Conservation (phyloP, 2,113 vertebrate species). For the Pelobates fuscus region DNA sequence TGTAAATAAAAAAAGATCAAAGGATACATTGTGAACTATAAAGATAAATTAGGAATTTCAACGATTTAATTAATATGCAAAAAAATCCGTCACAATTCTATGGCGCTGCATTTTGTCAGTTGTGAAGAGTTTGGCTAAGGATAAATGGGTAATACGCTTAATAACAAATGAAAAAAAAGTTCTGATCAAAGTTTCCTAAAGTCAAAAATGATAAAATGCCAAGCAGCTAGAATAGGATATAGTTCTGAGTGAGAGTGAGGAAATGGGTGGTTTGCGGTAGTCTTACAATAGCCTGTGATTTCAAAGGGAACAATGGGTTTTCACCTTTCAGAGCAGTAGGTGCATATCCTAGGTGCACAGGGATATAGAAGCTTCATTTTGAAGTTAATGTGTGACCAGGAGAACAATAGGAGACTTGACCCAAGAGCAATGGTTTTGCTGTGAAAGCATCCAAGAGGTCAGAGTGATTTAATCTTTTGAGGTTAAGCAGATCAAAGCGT, state of each 20-base stretch:
- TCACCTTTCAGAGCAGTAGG: constrained; percentile 67
- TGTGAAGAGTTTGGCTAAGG: constrained; percentile 35
- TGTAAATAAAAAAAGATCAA: no score
- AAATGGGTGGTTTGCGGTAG: constrained; percentile 70
- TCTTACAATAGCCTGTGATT: constrained; percentile 63
- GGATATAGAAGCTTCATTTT: constrained; percentile 65
- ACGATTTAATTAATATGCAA: no score
- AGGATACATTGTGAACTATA: no score
- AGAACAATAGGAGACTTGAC: constrained; percentile 73
- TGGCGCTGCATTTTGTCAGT: no score
- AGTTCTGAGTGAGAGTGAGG: constrained; percentile 71
- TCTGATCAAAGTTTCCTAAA: constrained; percentile 69
- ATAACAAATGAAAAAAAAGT: constrained; percentile 56
- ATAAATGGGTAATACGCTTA: constrained; percentile 38
- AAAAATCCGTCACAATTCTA: no score
- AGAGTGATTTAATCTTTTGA: constrained; percentile 69
- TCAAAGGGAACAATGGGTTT: constrained; percentile 66
- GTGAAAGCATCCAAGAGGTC: constrained; percentile 68
- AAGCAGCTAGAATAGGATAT: constrained; percentile 67
- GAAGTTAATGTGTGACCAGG: constrained; percentile 74
- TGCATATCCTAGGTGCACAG: constrained; percentile 71
- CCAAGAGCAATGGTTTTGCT: constrained; percentile 61
- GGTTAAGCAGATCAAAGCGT: constrained; percentile 79
- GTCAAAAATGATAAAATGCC: constrained; percentile 71
- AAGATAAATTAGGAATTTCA: no score